A percentile compares a stretch with the other conserved stretches of the same genome.
Evolutionary conservation across 2,888 invertebrate genomes (phyloP).

Genomic region (Phengaris arion): DNA sequence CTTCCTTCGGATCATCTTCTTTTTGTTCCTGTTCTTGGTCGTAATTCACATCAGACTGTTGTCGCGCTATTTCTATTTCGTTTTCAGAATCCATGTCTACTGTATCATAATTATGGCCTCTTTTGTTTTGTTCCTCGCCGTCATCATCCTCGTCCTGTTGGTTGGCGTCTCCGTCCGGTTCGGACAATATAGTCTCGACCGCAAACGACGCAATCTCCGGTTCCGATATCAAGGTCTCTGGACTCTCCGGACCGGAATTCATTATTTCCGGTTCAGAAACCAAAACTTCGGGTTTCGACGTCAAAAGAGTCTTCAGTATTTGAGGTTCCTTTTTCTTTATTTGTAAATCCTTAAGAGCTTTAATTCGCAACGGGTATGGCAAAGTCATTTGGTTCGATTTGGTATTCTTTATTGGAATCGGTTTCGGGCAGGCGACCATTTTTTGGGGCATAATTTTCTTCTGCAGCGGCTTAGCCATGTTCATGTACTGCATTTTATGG

Average conservation of each 20-base stretch:
- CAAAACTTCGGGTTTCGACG: slow-evolving; percentile 69
- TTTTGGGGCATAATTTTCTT: slow-evolving; percentile 58
- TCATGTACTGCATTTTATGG: slow-evolving; percentile 67
- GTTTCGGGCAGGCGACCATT: slow-evolving; percentile 59
- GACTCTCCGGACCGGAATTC: slow-evolving; percentile 75
- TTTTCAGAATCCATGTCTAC: slow-evolving; percentile 75
- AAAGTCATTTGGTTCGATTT: slow-evolving; percentile 62
- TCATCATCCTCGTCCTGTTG: slow-evolving; percentile 47
- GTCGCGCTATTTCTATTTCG: slow-evolving; percentile 72
- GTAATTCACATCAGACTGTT: slow-evolving; percentile 48
- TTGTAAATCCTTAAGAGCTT: slow-evolving; percentile 75
- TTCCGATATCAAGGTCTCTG: slow-evolving; percentile 74
- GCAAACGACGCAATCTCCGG: slow-evolving; percentile 76
- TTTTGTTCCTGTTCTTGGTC: slow-evolving; percentile 50
- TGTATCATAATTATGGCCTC: slow-evolving; percentile 67
- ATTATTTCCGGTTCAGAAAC: slow-evolving; percentile 74
- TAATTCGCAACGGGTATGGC: slow-evolving; percentile 72
- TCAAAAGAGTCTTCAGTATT: slow-evolving; percentile 73
- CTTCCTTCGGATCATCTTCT: slow-evolving; percentile 46
- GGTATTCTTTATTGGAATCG: slow-evolving; percentile 61
- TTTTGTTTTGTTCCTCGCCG: slow-evolving; percentile 55
- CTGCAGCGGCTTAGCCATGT: slow-evolving; percentile 56
- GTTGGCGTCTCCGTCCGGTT: slow-evolving; percentile 64
- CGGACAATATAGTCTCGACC: slow-evolving; percentile 72
- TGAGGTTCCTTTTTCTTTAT: slow-evolving; percentile 75